These are phyloP conservation scores for Anneissia japonica DNA, from an alignment of 35 echinoderm and acorn worm species.

Conservation along the genomic window DNA sequence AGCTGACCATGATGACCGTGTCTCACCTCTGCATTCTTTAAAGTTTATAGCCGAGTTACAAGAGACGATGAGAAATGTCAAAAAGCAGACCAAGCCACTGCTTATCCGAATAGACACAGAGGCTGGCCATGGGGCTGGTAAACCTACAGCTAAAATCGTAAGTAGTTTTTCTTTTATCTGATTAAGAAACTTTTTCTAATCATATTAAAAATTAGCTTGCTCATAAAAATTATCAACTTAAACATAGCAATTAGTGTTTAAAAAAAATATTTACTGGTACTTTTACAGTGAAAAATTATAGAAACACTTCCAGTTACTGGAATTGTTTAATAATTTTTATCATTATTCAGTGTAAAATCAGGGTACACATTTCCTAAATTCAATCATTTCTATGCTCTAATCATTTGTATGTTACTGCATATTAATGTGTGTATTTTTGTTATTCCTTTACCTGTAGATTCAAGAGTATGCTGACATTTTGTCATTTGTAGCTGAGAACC, in stretches of 20 bases:
- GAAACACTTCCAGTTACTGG: too few species aligned
- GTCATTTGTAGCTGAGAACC: constrained; percentile 75
- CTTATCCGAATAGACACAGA: constrained; percentile 79
- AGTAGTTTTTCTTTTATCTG: constrained; percentile 1
- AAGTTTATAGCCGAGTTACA: constrained; percentile 83
- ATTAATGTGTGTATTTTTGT: too few species aligned
- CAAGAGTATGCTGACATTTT: constrained; percentile 88
- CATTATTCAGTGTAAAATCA: too few species aligned
- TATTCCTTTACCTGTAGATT: constrained; percentile 43
- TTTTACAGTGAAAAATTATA: too few species aligned
- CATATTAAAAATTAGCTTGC: too few species aligned
- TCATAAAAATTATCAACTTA: too few species aligned
- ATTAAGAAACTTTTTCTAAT: too few species aligned
- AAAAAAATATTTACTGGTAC: background rate
- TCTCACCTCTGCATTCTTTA: constrained; percentile 80
- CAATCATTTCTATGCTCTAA: background rate
- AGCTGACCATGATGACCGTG: constrained; percentile 80
- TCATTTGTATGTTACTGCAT: background rate
- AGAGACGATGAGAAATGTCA: constrained; percentile 22
- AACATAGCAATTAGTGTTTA: background rate
- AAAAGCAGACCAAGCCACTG: constrained; percentile 72
- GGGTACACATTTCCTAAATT: background rate
- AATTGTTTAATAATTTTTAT: too few species aligned
- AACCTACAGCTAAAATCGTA: constrained; percentile 93
- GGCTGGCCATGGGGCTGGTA: constrained; percentile 80